phyloP scores from a whole-genome alignment of 2,797 vertebrate species.

The Lepilemur ruficaudatus region DNA sequence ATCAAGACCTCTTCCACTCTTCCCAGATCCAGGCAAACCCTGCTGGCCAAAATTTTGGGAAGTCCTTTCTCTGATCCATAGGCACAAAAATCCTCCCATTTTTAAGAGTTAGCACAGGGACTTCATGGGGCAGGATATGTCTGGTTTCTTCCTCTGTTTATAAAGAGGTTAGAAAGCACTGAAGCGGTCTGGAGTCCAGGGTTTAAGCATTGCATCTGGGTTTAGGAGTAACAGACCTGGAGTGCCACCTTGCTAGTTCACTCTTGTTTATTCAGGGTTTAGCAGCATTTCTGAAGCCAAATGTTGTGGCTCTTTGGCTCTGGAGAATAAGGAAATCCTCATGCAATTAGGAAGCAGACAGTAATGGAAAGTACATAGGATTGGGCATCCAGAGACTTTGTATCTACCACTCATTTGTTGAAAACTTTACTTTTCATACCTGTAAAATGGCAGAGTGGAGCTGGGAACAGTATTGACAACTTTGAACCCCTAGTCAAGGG shows the following conservation, averaged over 20 bases:
- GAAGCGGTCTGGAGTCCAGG: not conserved
- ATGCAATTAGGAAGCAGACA: conserved; percentile 44
- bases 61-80: not conserved
- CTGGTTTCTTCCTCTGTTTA: not conserved
- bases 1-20: not conserved
- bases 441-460: not conserved
- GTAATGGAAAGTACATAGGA: conserved; percentile 31
- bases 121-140: too few relatives aligned
- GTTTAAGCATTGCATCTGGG: not conserved
- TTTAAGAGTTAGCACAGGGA: not conserved
- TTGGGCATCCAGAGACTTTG: not conserved
- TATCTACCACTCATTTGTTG: conserved; percentile 18
- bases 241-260: not conserved
- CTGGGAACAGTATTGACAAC: not conserved
- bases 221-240: not conserved
- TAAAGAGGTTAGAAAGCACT: not conserved
- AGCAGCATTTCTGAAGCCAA: conserved; percentile 28
- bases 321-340: conserved; percentile 23
- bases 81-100: not conserved
- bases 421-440: conserved; percentile 42
- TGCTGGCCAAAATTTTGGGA: not conserved
- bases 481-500: not conserved
- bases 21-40: not conserved
- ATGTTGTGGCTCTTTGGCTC: not conserved
- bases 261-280: conserved; percentile 23